Evolutionary conservation across 2,113 vertebrate species (phyloP).

Genomic region (Epinephelus cyanopodus): DNA sequence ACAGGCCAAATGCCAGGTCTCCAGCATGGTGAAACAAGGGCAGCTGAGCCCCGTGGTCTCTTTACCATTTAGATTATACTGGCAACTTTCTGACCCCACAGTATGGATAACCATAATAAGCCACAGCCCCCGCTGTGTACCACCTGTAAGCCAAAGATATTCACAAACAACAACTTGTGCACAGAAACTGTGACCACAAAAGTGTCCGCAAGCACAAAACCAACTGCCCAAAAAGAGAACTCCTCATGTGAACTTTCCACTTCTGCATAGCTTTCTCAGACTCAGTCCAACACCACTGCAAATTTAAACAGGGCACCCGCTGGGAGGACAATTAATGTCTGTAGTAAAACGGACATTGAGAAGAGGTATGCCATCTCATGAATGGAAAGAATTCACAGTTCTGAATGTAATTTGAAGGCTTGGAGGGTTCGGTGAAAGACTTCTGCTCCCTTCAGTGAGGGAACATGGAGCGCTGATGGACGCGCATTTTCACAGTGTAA

Average conservation of each 20-base stretch:
- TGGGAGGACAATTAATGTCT: slow-evolving; percentile 34
- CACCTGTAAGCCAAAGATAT: slow-evolving; percentile 72
- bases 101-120: slow-evolving; percentile 74
- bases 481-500: slow-evolving; percentile 28
- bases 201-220: slow-evolving; percentile 6
- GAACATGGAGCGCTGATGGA: slow-evolving; percentile 16
- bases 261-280: slow-evolving; percentile 25
- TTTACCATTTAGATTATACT: slow-evolving; percentile 81
- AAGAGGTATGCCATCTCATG: not conserved
- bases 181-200: slow-evolving; percentile 23
- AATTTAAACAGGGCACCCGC: slow-evolving; percentile 32
- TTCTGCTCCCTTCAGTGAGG: not conserved
- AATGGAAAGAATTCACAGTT: slow-evolving; percentile 16
- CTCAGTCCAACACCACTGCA: slow-evolving; percentile 23
- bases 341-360: slow-evolving; percentile 22
- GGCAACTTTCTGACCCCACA: slow-evolving; percentile 73
- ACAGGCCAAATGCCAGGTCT: slow-evolving; percentile 77
- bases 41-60: slow-evolving; percentile 66
- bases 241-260: slow-evolving; percentile 41
- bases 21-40: slow-evolving; percentile 74
- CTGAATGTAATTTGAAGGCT: slow-evolving; percentile 26
- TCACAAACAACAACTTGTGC: slow-evolving; percentile 58
- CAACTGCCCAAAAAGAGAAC: slow-evolving; percentile 6
- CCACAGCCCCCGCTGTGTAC: slow-evolving; percentile 45
- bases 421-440: not conserved